Conservation (phyloP, 2,797 vertebrate genomes). For the Scarus forsteni region DNA sequence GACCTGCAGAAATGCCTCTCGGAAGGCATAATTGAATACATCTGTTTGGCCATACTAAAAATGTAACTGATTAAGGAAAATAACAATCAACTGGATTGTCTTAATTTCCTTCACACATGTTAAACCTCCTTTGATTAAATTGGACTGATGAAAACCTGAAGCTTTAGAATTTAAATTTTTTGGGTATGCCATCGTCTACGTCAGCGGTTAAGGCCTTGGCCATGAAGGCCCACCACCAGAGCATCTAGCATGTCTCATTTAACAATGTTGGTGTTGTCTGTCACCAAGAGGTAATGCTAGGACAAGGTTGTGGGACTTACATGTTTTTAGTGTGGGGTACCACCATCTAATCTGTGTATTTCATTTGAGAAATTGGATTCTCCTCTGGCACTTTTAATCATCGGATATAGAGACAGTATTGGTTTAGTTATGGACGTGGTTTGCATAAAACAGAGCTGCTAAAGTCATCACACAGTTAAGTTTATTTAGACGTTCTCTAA, state of each 20-base stretch:
- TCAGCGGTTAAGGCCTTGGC: too few relatives aligned
- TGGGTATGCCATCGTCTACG: too few relatives aligned
- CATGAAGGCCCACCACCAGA: too few relatives aligned
- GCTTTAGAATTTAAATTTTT: too few relatives aligned
- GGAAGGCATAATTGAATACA: too few relatives aligned
- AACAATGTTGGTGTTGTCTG: not conserved
- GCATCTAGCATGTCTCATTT: not conserved
- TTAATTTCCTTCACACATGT: too few relatives aligned
- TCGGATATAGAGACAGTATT: conserved; percentile 37
- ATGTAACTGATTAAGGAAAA: too few relatives aligned
- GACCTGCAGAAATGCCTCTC: too few relatives aligned
- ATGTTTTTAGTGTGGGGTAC: conserved; percentile 9
- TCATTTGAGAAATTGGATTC: conserved; percentile 26
- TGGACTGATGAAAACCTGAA: too few relatives aligned
- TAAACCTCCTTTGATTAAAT: too few relatives aligned
- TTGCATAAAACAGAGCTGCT: conserved; percentile 48
- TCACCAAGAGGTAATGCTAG: not conserved
- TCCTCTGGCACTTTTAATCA: conserved; percentile 45
- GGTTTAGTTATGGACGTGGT: conserved; percentile 51
- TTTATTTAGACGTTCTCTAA: conserved; percentile 72
- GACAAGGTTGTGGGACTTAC: conserved; percentile 17
- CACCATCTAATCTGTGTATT: conserved; percentile 34
- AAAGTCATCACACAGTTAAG: conserved; percentile 57
- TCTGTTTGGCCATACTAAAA: too few relatives aligned
- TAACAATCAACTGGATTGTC: too few relatives aligned